Base-by-base conservation (phyloP, 2,888 invertebrate genomes). In the Hetaerina titia region DNA sequence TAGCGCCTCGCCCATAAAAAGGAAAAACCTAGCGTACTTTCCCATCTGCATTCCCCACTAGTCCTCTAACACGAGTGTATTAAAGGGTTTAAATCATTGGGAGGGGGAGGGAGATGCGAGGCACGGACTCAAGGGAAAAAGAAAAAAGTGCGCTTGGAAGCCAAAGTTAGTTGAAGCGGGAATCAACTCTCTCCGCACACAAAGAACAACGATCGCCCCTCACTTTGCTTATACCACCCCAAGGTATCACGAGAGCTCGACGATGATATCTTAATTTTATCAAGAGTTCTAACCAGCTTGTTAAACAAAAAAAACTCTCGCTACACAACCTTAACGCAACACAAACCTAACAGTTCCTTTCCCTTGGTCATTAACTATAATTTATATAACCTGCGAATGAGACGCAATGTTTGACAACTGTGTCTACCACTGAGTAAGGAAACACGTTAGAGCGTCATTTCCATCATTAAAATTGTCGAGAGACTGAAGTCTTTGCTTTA, bases 21-120 rank as follows among this genome's bases (percentile, higher is more conserved):
- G 31, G 11, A 15, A 31, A 25, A 4, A 81, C 13, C 6, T n/a
- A 31, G 81, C 81, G 81, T 31, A 5, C 81, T 31, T 81, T 31
- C 81, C 2, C 81, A n/a, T 31, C 9, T 81, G 13, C 19, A 81
- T 81, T 31, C 31, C 13, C 81, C 31, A 22, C 81, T 15, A 22
- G 81, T 31, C 31, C 81, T 31, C 31, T 31, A 25, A 31, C 81
- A 31, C 11, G 81, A 81, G 81, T 81, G 81, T 25, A 81, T 81
- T 81, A 81, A 31, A 81, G 81, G 81, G 81, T 31, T 31, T 81
- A 81, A 81, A 81, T 81, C 81, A 81, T 81, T 81, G 81, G 31
- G 81, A 8, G 25, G 31, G 81, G 31, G 31, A 31, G 22, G 81
- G 31, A 31, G 81, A 31, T 2, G n/a, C 7, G 74, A 13, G 31